A percentile compares a stretch with the other conserved stretches of the same genome.
Conservation (phyloP, 1,140 invertebrate species). For the Lerema accius region DNA sequence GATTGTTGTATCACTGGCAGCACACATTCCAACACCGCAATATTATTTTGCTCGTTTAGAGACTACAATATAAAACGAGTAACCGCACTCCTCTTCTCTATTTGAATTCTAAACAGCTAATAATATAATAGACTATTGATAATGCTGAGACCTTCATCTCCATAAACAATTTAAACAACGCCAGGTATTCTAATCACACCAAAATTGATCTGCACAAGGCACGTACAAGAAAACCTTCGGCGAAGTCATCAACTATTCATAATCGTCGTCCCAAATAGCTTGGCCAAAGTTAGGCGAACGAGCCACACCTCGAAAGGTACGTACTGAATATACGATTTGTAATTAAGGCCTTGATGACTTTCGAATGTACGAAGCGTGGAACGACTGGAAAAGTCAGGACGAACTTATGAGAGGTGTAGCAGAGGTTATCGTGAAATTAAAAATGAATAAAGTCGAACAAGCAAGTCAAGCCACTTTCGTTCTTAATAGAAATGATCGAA, state of each 20-base stretch:
- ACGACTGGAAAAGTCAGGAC: constrained; percentile 28
- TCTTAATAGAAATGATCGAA: constrained; percentile 14
- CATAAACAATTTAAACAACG: too few relatives aligned
- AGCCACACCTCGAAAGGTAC: constrained; percentile 28
- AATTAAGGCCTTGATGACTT: constrained; percentile 37
- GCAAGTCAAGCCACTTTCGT: constrained; percentile 30
- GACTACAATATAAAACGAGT: not conserved
- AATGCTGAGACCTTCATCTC: too few relatives aligned
- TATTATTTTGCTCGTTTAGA: too few relatives aligned
- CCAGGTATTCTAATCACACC: not conserved
- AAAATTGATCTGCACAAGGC: constrained; percentile 30
- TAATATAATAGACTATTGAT: too few relatives aligned
- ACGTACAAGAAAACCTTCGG: constrained; percentile 40
- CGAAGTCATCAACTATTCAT: constrained; percentile 32
- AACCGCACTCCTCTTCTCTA: too few relatives aligned
- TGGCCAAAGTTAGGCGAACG: constrained; percentile 25
- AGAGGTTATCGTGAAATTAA: constrained; percentile 20
- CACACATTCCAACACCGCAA: too few relatives aligned
- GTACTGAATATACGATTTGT: constrained; percentile 37
- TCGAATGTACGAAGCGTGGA: constrained; percentile 32
- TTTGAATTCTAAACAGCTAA: too few relatives aligned
- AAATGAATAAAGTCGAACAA: not conserved
- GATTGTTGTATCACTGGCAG: not conserved
- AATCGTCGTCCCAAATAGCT: constrained; percentile 33
- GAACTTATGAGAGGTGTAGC: constrained; percentile 25